A percentile compares a stretch with the other conserved stretches of the same genome.
Conservation (phyloP, 1,140 invertebrate genomes). For the Stenopsyche tienmushanensis region DNA sequence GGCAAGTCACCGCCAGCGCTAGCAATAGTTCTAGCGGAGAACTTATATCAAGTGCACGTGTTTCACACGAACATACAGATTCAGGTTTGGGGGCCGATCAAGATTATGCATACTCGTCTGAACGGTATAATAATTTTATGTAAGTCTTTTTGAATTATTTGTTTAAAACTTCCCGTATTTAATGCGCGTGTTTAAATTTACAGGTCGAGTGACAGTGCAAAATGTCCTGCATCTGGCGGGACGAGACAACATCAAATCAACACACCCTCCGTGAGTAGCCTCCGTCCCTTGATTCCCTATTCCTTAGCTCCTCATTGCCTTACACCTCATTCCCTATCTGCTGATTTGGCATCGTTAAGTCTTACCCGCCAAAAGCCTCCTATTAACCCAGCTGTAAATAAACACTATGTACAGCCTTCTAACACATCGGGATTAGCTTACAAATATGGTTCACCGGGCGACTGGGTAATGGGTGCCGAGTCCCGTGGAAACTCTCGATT, state of each 20-base stretch:
- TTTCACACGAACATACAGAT: constrained; percentile 68
- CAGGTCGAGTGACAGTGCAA: constrained; percentile 56
- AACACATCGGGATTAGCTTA: constrained; percentile 35
- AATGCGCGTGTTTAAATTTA: constrained; percentile 14
- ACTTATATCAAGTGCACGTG: constrained; percentile 55
- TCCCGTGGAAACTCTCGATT: constrained; percentile 46
- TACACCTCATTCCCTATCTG: constrained; percentile 39
- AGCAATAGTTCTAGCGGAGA: constrained; percentile 56
- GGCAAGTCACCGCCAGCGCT: constrained; percentile 52
- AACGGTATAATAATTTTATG: constrained; percentile 50
- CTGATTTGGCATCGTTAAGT: constrained; percentile 38
- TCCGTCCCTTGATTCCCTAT: constrained; percentile 42
- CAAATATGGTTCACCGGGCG: constrained; percentile 33
- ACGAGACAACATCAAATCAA: constrained; percentile 34
- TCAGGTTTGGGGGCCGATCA: constrained; percentile 68
- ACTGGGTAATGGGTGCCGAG: constrained; percentile 37
- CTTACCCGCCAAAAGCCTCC: constrained; percentile 39
- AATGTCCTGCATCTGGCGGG: constrained; percentile 45
- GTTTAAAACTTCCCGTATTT: not conserved
- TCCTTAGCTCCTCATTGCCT: constrained; percentile 52
- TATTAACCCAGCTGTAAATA: constrained; percentile 41
- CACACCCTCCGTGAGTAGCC: constrained; percentile 53
- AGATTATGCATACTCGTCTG: constrained; percentile 64
- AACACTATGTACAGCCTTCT: constrained; percentile 39
- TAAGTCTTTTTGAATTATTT: not conserved